Conservation (phyloP, 2,888 invertebrate species). For the Caradrina clavipalpis region DNA sequence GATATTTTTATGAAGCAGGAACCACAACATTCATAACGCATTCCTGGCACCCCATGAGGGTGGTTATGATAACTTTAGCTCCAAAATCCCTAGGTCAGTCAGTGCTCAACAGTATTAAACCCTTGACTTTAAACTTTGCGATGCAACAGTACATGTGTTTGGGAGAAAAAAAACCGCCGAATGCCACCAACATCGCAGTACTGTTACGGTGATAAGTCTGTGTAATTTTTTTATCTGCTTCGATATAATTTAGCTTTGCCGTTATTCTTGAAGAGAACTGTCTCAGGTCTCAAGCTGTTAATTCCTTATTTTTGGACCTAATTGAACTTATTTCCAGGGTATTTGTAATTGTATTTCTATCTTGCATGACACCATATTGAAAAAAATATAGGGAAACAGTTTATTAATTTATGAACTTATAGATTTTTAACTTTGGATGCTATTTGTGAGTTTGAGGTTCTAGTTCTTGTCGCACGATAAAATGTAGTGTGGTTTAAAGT, state of each 20-base stretch:
- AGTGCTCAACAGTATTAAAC: conserved; percentile 7
- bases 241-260: conserved; percentile 64
- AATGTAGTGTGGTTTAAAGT: no score
- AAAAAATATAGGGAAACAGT: background rate
- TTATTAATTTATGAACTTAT: no score
- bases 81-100: background rate
- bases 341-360: conserved; percentile 6
- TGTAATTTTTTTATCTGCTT: conserved; percentile 63
- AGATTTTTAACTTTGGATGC: no score
- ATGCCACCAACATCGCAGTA: conserved; percentile 67
- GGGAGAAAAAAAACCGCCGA: conserved; percentile 59
- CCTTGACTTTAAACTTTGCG: conserved; percentile 22
- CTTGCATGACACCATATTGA: no score
- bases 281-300: conserved; percentile 46
- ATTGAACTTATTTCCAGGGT: conserved; percentile 28
- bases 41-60: no score
- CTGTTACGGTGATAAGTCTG: conserved; percentile 65
- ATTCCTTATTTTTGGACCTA: conserved; percentile 41
- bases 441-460: no score
- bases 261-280: conserved; percentile 52
- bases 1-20: background rate
- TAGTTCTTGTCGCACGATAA: no score
- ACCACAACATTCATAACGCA: background rate
- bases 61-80: background rate
- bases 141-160: conserved; percentile 52